phyloP scores from a whole-genome alignment of 2,888 invertebrate species.

The Eustalomyia histrio region DNA sequence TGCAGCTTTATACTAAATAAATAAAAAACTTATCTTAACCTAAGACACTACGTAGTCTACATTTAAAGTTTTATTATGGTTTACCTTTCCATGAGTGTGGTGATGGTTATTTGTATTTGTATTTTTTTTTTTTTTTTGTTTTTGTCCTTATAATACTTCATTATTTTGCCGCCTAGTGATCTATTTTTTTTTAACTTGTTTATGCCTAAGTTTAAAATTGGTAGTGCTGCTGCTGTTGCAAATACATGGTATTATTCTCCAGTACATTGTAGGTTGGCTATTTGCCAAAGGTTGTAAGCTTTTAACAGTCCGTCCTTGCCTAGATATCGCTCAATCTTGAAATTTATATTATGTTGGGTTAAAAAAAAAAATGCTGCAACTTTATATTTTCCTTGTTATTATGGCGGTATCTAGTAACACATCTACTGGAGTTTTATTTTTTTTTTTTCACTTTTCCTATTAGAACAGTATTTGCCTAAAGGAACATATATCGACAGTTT shows the following conservation, averaged over 20 bases:
- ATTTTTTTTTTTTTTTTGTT: too few relatives aligned
- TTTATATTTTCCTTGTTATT: too few relatives aligned
- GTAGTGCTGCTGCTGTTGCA: not conserved
- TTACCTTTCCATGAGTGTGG: not conserved
- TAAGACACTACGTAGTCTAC: not conserved
- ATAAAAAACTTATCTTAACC: not conserved
- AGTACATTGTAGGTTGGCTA: constrained; percentile 21
- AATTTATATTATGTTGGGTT: constrained; percentile 25
- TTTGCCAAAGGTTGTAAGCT: constrained; percentile 49
- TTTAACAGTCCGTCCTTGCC: constrained; percentile 45
- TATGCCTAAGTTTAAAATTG: not conserved
- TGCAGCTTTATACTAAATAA: not conserved
- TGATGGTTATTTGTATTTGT: not conserved
- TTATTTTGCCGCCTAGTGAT: constrained; percentile 27
- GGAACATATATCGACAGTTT: not conserved
- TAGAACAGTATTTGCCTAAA: not conserved
- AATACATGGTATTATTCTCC: not conserved
- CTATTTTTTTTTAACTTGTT: constrained; percentile 9
- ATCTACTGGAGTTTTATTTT: too few relatives aligned
- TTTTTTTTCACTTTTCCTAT: not conserved
- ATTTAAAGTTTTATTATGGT: not conserved
- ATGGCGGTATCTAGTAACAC: too few relatives aligned
- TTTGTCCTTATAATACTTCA: constrained; percentile 9
- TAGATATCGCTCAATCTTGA: constrained; percentile 43
- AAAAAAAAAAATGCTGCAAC: not conserved